These are phyloP conservation scores for Muraenolepis orangiensis DNA, from an alignment of 2,797 vertebrate genomes.

Conservation along the genomic window DNA sequence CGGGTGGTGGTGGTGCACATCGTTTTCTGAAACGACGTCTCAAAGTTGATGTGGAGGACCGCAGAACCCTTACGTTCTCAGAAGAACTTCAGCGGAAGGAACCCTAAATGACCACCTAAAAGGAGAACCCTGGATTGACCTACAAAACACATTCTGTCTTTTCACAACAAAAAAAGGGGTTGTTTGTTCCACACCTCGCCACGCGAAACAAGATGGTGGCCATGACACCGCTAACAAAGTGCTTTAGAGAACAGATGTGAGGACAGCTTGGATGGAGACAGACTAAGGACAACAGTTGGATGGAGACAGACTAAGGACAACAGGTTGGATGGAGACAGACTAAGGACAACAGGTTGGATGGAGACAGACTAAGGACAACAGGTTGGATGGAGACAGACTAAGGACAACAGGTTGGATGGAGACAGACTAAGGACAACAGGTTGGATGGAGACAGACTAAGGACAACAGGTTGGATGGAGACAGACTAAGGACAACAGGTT, in stretches of 20 bases:
- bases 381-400: not conserved
- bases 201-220: not conserved
- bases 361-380: no score
- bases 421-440: conserved; percentile 48
- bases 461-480: conserved; percentile 50
- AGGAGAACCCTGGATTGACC: conserved; percentile 7
- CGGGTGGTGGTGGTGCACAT: conserved; percentile 27
- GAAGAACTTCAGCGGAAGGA: not conserved
- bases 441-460: conserved; percentile 61
- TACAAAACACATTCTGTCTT: conserved; percentile 3
- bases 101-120: not conserved
- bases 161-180: not conserved
- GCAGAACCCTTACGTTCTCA: not conserved
- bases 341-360: no score
- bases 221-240: not conserved
- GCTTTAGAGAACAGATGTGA: not conserved
- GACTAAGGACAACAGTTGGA: no score
- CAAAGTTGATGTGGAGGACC: not conserved
- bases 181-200: not conserved
- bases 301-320: no score
- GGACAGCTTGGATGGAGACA: not conserved
- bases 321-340: no score
- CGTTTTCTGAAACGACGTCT: not conserved
- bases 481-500: conserved; percentile 17
- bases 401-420: not conserved